Base-by-base conservation (phyloP, 2,113 vertebrate species). In the Phalacrocorax pelagicus region DNA sequence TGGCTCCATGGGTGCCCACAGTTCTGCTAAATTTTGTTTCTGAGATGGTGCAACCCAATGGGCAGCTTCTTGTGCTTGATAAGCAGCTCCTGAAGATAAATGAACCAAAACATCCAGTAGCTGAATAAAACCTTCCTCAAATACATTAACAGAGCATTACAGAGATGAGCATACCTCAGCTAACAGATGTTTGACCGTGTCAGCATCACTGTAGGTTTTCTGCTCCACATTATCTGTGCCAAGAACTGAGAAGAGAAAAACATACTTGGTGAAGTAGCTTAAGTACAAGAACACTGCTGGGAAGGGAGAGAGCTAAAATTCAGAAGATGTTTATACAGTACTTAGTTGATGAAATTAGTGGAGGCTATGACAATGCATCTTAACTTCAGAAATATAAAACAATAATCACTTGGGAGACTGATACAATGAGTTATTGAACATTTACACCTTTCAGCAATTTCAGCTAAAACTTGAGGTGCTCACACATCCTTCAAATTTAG, bases 121-220 rank as follows among this genome's bases (percentile, higher is more conserved):
- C 22, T 84, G 51, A 88, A 74, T 12, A 91, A 95, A 86, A 40
- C 10, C 20, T 10, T 51, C 52, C 52, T 52, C 42, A 84, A 46
- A 36, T 61, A 24, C 5, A 84, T 32, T 49, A 71, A 47, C 16
- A 47, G 0, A 86, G 62, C 5, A 11, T 17, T 47, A 57, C 12
- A 66, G 61, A 81, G 42, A 94, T 1, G 6, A 80, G 34, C 92
- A 49, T 97, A 99, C 99, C 99, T 99, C 99, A 67, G 99, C 98
- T 94, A 99, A 93, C 57, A 99, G 98, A 94, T 99, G 99, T 38
- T 98, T 99, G 79, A 99, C 98, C 98, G 99, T 98, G 55, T 99
- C 99, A 24, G 98, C 97, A 94, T 99, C 99, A 99, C 98, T 98
- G 97, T 98, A 99, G 27, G 98, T 98, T 95, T 98, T 99, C 95